These are phyloP conservation scores for Pterostichus niger DNA, from an alignment of 2,888 invertebrate genomes.

Conservation along the genomic window DNA sequence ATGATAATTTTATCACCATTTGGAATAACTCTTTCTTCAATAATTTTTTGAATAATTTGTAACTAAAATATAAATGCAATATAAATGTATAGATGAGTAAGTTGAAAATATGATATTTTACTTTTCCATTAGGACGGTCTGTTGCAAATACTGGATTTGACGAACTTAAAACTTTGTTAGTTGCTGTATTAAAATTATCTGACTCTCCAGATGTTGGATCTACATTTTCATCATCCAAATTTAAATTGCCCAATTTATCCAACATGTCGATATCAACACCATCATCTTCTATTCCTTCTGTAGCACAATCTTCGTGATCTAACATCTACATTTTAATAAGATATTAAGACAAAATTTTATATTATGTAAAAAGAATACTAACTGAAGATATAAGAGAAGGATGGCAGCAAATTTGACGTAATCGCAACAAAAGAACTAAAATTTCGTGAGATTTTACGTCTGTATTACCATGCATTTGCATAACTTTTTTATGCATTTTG, in stretches of 20 bases:
- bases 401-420: slow-evolving; percentile 95
- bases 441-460: slow-evolving; percentile 82
- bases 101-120: slow-evolving; percentile 69
- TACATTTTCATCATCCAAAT: slow-evolving; percentile 76
- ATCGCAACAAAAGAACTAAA: slow-evolving; percentile 88
- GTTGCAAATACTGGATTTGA: slow-evolving; percentile 86
- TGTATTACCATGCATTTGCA: slow-evolving; percentile 79
- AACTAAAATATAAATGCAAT: slow-evolving; percentile 75
- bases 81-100: slow-evolving; percentile 43
- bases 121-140: slow-evolving; percentile 83
- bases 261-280: slow-evolving; percentile 81
- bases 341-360: background rate
- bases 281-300: slow-evolving; percentile 75
- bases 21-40: slow-evolving; percentile 79
- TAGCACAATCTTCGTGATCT: slow-evolving; percentile 75
- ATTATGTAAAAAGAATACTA: slow-evolving; percentile 70
- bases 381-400: slow-evolving; percentile 88
- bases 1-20: slow-evolving; percentile 87
- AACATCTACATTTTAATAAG: slow-evolving; percentile 77
- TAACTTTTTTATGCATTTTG: slow-evolving; percentile 83
- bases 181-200: slow-evolving; percentile 80
- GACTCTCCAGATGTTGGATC: slow-evolving; percentile 74
- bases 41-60: slow-evolving; percentile 80
- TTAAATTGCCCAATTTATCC: slow-evolving; percentile 83
- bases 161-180: slow-evolving; percentile 82